These are phyloP conservation scores for Stenolophus ochropezus DNA, from an alignment of 2,888 invertebrate species.

Conservation along the genomic window DNA sequence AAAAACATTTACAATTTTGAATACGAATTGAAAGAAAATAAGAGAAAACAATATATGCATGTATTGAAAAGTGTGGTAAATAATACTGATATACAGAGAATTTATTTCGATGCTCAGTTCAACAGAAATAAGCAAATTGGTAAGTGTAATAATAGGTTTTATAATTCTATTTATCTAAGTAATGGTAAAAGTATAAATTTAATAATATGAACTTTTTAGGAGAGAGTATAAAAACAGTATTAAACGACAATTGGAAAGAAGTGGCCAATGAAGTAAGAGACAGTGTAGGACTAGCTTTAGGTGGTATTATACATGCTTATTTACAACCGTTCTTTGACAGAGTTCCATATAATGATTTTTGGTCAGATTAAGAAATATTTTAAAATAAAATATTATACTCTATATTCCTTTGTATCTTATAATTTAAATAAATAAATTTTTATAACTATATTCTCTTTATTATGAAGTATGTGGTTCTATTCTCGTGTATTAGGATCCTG, in stretches of 20 bases:
- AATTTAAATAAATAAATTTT: background rate
- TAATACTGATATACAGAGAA: background rate
- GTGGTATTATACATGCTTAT: background rate
- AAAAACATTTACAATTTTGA: background rate
- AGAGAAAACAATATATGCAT: constrained; percentile 2
- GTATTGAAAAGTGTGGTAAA: background rate
- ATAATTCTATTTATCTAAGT: too few species aligned
- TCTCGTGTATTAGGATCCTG: too few species aligned
- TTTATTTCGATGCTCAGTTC: background rate
- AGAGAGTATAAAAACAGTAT: background rate
- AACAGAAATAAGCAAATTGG: background rate
- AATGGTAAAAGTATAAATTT: too few species aligned
- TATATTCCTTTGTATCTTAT: background rate
- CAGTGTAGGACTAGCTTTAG: constrained; percentile 13
- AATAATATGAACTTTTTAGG: too few species aligned
- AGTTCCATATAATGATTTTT: constrained; percentile 4
- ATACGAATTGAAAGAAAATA: background rate
- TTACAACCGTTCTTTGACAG: constrained; percentile 20
- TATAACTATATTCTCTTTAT: too few species aligned
- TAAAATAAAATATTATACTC: too few species aligned
- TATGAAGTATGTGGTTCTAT: too few species aligned
- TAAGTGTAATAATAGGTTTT: too few species aligned
- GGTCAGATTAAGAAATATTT: background rate
- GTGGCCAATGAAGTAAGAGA: constrained; percentile 8
- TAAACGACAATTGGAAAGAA: constrained; percentile 18